Conservation (phyloP, 2,888 invertebrate genomes). For the Koerneria pararmatus region DNA sequence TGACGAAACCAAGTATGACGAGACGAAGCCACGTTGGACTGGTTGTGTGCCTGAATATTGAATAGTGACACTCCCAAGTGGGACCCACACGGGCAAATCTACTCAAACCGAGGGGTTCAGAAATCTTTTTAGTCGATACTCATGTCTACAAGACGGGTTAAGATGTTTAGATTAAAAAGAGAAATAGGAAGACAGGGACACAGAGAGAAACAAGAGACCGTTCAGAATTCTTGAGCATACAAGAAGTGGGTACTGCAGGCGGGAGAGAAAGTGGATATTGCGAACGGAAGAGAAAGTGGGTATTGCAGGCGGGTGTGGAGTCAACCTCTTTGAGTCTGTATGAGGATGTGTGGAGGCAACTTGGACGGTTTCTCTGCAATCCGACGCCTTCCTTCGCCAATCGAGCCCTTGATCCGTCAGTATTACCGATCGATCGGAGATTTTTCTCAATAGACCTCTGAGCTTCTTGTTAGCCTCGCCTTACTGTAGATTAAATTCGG, state of each 20-base stretch:
- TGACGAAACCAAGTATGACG: too few relatives aligned
- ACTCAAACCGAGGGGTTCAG: too few relatives aligned
- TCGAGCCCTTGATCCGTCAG: conserved; percentile 49
- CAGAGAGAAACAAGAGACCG: neutral
- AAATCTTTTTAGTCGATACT: too few relatives aligned
- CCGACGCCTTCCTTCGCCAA: conserved; percentile 34
- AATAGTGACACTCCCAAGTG: too few relatives aligned
- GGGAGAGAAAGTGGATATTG: neutral
- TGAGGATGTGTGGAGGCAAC: conserved; percentile 56
- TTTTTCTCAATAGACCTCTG: neutral
- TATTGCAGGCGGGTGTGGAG: conserved; percentile 23
- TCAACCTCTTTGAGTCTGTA: conserved; percentile 36
- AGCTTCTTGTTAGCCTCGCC: too few relatives aligned
- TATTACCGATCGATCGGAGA: neutral
- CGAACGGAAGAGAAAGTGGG: neutral
- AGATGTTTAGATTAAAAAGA: neutral
- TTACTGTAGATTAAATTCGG: too few relatives aligned
- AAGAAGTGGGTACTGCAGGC: too few relatives aligned
- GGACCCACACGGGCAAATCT: too few relatives aligned
- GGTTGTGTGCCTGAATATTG: too few relatives aligned
- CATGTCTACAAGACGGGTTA: too few relatives aligned
- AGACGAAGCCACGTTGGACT: too few relatives aligned
- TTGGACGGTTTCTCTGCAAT: conserved; percentile 23
- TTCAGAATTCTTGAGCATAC: neutral
- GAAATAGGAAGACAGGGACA: neutral